A percentile compares a stretch with the other conserved stretches of the same genome.
Evolutionary conservation across 2,888 invertebrate species (phyloP).

Genomic region (Halocaridina rubra): DNA sequence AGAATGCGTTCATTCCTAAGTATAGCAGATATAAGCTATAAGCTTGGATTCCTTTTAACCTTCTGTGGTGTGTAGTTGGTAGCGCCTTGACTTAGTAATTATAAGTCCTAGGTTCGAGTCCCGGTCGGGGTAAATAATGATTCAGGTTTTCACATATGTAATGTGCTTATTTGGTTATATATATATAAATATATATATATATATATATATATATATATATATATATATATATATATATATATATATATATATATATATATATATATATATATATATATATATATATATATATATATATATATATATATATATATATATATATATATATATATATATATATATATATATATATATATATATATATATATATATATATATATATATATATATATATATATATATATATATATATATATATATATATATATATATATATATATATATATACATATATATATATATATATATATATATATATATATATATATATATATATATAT

Average conservation of each 20-base stretch:
- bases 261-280: not conserved
- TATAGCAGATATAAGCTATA: too few relatives aligned
- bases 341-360: not conserved
- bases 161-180: not conserved
- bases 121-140: too few relatives aligned
- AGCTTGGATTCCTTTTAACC: too few relatives aligned
- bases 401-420: slow-evolving; percentile 5
- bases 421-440: not conserved
- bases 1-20: too few relatives aligned
- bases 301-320: not conserved
- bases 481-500: not conserved
- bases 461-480: not conserved
- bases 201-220: not conserved
- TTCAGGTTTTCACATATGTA: not conserved
- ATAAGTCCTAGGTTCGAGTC: too few relatives aligned
- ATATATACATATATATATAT: not conserved
- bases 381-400: not conserved
- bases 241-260: not conserved
- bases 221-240: not conserved
- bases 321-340: not conserved
- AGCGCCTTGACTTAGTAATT: too few relatives aligned
- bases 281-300: not conserved
- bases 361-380: not conserved
- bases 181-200: not conserved
- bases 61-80: too few relatives aligned